A percentile compares a stretch with the other conserved stretches of the same genome.
Evolutionary conservation across 1,140 invertebrate species (phyloP).

Genomic region (Drosophila arawakana): DNA sequence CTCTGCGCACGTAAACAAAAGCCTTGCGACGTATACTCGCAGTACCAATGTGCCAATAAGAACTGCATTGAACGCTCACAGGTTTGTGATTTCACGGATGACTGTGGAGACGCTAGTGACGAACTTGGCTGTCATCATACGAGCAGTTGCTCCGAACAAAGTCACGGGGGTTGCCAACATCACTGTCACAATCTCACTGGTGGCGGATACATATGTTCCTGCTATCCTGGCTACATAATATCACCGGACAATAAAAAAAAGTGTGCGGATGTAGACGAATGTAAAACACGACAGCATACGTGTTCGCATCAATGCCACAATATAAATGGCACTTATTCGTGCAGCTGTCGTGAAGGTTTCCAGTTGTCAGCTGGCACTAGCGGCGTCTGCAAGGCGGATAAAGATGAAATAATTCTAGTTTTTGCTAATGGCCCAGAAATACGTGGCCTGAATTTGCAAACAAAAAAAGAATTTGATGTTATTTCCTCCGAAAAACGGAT

Average conservation of each 20-base stretch:
- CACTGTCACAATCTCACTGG: constrained; percentile 94
- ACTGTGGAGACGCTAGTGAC: constrained; percentile 91
- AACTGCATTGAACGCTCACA: constrained; percentile 93
- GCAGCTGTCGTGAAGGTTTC: constrained; percentile 94
- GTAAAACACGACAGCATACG: constrained; percentile 91
- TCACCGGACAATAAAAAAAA: constrained; percentile 90
- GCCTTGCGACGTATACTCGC: constrained; percentile 89
- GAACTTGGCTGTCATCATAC: constrained; percentile 94
- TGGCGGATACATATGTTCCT: constrained; percentile 95
- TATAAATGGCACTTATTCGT: constrained; percentile 95
- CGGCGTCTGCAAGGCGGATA: constrained; percentile 91
- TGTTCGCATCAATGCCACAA: constrained; percentile 97
- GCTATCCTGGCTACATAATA: constrained; percentile 94
- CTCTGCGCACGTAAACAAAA: constrained; percentile 90
- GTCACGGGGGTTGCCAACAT: constrained; percentile 95
- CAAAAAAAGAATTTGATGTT: constrained; percentile 90
- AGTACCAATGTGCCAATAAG: constrained; percentile 96
- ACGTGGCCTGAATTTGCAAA: constrained; percentile 89
- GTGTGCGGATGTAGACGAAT: constrained; percentile 96
- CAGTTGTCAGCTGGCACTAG: constrained; percentile 89
- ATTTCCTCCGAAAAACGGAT: constrained; percentile 93
- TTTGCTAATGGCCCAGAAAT: constrained; percentile 95
- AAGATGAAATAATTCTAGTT: constrained; percentile 88
- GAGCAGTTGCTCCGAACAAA: constrained; percentile 89
- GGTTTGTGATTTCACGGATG: constrained; percentile 90